A percentile compares a stretch with the other conserved stretches of the same genome.
Evolutionary conservation across 2,113 vertebrate species (phyloP).

Genomic region (Chlorocebus sabaeus): DNA sequence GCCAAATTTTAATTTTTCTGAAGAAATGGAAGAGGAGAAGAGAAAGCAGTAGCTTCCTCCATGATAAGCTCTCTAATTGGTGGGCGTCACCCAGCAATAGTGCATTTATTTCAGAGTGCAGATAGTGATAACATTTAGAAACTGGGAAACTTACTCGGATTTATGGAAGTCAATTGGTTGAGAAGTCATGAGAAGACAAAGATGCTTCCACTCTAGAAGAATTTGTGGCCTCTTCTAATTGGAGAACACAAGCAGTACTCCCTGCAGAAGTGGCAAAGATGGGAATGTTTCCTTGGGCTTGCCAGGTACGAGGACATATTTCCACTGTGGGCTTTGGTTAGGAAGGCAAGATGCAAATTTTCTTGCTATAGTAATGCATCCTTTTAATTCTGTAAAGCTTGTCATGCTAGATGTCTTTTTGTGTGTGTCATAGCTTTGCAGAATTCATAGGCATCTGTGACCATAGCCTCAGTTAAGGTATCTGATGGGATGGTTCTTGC

Average conservation of each 20-base stretch:
- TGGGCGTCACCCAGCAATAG: too few relatives aligned
- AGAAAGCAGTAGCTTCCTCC: background rate
- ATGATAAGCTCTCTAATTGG: background rate
- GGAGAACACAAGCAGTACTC: background rate
- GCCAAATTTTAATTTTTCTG: background rate
- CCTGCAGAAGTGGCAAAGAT: background rate
- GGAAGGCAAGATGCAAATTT: background rate
- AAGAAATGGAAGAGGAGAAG: background rate
- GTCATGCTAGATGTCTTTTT: background rate
- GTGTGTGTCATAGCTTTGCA: background rate
- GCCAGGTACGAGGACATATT: too few relatives aligned
- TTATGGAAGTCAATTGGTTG: background rate
- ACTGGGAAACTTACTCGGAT: background rate
- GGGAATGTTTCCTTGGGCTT: background rate
- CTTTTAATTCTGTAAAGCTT: background rate
- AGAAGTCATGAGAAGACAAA: background rate
- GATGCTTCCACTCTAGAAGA: background rate
- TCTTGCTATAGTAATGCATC: background rate
- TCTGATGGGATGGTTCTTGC: background rate
- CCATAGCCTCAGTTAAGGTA: background rate
- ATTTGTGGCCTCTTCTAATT: background rate
- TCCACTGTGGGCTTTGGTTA: background rate
- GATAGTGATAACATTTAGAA: background rate
- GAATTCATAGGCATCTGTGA: background rate
- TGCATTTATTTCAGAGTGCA: background rate